Percentiles rank a stretch among this genome's conserved stretches.
phyloP scores from a whole-genome alignment of 2,888 invertebrate genomes.

The Phlogophora meticulosa region DNA sequence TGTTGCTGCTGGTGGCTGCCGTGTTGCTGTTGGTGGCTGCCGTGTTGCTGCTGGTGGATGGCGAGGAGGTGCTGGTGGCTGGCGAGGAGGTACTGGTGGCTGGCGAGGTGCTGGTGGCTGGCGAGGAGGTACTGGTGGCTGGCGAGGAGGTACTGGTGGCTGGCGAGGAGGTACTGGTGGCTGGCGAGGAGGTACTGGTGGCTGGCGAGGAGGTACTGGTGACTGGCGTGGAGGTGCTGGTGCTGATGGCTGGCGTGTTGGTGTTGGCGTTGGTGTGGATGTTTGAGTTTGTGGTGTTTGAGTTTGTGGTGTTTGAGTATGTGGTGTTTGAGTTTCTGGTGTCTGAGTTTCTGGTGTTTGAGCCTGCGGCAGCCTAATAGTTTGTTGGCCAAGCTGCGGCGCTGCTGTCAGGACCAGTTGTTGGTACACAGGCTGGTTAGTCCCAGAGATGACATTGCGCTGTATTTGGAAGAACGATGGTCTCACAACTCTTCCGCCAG shows the following conservation, averaged over 20 bases:
- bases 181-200: slow-evolving; percentile 41
- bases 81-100: slow-evolving; percentile 1
- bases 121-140: slow-evolving; percentile 8
- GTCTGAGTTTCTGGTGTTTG: slow-evolving; percentile 62
- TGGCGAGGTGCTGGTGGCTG: slow-evolving; percentile 34
- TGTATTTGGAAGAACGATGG: slow-evolving; percentile 92
- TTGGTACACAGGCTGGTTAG: slow-evolving; percentile 89
- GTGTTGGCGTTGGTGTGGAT: slow-evolving; percentile 15
- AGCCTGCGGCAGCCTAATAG: slow-evolving; percentile 83
- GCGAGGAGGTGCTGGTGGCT: too few relatives aligned
- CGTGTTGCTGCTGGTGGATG: too few relatives aligned
- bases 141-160: too few relatives aligned
- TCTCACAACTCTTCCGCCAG: slow-evolving; percentile 90
- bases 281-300: slow-evolving; percentile 29
- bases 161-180: neutral
- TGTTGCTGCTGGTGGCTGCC: slow-evolving; percentile 26
- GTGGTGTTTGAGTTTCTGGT: too few relatives aligned
- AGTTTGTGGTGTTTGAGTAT: neutral
- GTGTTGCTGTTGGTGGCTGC: slow-evolving; percentile 10
- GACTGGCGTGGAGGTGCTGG: too few relatives aligned
- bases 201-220: too few relatives aligned
- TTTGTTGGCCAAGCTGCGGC: slow-evolving; percentile 85
- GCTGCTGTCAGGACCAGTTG: slow-evolving; percentile 88
- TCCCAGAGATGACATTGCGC: slow-evolving; percentile 91
- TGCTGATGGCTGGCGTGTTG: slow-evolving; percentile 35